phyloP scores from a whole-genome alignment of 2,797 vertebrate species.

The Distichodus sexfasciatus region DNA sequence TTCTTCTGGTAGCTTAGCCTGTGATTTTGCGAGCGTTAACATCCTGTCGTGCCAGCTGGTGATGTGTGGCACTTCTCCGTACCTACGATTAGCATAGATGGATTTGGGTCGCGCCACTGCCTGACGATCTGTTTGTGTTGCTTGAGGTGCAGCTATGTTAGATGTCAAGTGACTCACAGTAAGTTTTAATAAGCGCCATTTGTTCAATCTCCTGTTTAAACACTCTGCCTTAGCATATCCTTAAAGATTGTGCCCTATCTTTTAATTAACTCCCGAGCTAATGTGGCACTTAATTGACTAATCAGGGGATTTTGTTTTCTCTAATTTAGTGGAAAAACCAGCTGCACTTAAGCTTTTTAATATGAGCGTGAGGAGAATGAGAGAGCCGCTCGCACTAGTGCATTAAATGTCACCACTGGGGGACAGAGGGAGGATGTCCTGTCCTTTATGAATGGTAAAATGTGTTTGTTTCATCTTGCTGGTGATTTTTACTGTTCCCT shows the following conservation, averaged over 20 bases:
- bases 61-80: constrained; percentile 45
- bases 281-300: constrained; percentile 84
- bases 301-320: constrained; percentile 84
- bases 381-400: constrained; percentile 61
- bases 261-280: constrained; percentile 83
- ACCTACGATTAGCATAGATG: constrained; percentile 69
- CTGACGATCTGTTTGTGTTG: constrained; percentile 79
- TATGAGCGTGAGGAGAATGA: constrained; percentile 60
- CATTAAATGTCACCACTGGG: constrained; percentile 59
- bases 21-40: constrained; percentile 57
- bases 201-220: constrained; percentile 82
- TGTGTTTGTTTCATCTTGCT: neutral
- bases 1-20: constrained; percentile 53
- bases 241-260: constrained; percentile 78
- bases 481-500: neutral
- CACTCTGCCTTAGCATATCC: constrained; percentile 69
- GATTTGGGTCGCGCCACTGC: constrained; percentile 55
- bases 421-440: constrained; percentile 25
- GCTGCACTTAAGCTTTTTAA: constrained; percentile 73
- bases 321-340: constrained; percentile 80
- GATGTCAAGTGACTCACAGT: constrained; percentile 80
- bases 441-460: neutral
- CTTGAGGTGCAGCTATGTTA: constrained; percentile 73
- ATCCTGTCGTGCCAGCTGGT: constrained; percentile 61
- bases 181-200: constrained; percentile 83